Evolutionary conservation across 2,113 vertebrate genomes (phyloP).

Genomic region (Hippopotamus amphibius): DNA sequence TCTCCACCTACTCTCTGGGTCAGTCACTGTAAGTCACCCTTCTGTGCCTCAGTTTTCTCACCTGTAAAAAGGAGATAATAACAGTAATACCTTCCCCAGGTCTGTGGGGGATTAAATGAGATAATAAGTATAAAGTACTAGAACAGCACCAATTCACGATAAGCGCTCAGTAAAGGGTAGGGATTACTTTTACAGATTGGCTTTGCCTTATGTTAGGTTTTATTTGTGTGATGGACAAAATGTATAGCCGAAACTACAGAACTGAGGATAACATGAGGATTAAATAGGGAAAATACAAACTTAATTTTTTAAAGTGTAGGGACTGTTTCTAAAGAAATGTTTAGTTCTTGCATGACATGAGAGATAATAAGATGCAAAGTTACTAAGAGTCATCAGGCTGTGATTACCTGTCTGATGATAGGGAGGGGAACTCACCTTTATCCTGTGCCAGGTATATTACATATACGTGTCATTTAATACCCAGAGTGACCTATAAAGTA

Average conservation of each 20-base stretch:
- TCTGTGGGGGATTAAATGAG: neutral
- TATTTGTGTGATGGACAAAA: neutral
- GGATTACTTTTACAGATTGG: neutral
- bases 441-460: neutral
- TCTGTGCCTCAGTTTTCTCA: neutral
- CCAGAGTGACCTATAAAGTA: neutral
- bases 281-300: neutral
- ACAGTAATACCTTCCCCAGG: no score
- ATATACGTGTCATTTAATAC: neutral
- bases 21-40: neutral
- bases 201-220: neutral
- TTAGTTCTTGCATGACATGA: neutral
- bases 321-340: neutral
- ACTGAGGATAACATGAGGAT: neutral
- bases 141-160: neutral
- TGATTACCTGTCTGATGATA: neutral
- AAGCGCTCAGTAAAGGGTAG: neutral
- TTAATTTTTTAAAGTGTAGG: neutral
- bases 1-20: neutral
- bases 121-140: neutral
- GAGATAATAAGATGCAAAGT: neutral
- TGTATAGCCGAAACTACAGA: neutral
- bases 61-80: neutral
- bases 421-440: neutral
- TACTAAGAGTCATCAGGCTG: neutral